phyloP scores from a whole-genome alignment of 2,113 vertebrate genomes.

The western clawed frog (Xenopus tropicalis) region UCB_Xtro_10.0 CM004446.2:55424001-55424500 shows the following conservation, averaged over 20 bases:
- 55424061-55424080: conserved; percentile 3
- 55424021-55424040: conserved; percentile 5
- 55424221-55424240: conserved; percentile 50
- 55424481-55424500: conserved; percentile 19
- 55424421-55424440: conserved; percentile 42
- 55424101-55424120: conserved; percentile 15
- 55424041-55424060: not conserved
- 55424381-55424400: conserved; percentile 9
- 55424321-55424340: conserved; percentile 48
- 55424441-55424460: conserved; percentile 25
- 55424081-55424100: not conserved
- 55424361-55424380: conserved; percentile 22
- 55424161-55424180: not conserved
- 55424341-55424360: conserved; percentile 50
- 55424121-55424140: conserved; percentile 8
- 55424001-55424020: not conserved
- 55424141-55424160: not conserved
- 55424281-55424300: conserved; percentile 50
- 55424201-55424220: conserved; percentile 25
- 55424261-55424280: conserved; percentile 53
- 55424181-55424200: conserved; percentile 6
- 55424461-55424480: conserved; percentile 15
- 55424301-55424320: conserved; percentile 51
- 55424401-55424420: conserved; percentile 39
- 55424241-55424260: conserved; percentile 50